phyloP scores from a whole-genome alignment of 2,113 vertebrate species.

The Scomber scombrus region DNA sequence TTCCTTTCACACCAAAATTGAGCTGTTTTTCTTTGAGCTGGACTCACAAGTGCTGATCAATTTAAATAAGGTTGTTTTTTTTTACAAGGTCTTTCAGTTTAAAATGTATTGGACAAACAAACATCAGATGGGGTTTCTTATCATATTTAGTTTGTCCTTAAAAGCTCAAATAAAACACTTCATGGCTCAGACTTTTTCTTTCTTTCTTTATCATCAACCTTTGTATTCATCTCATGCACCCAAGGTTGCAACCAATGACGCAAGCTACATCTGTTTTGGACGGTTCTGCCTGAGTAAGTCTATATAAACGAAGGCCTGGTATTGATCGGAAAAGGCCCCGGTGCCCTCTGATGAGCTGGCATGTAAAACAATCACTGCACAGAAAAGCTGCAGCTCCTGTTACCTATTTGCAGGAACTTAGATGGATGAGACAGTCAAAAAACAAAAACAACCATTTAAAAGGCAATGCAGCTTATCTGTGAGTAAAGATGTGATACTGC shows the following conservation, averaged over 20 bases:
- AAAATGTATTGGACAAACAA: no score
- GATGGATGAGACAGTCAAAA: not conserved
- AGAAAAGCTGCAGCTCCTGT: not conserved
- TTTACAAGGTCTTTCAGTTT: no score
- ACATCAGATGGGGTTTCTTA: not conserved
- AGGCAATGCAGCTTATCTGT: not conserved
- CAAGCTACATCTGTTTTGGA: not conserved
- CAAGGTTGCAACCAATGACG: not conserved
- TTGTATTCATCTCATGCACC: not conserved
- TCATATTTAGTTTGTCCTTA: not conserved
- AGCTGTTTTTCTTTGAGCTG: no score
- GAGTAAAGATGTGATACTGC: not conserved
- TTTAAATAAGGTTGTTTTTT: no score
- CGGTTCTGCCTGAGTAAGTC: not conserved
- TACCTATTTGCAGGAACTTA: not conserved
- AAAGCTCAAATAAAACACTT: not conserved
- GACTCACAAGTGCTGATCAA: no score
- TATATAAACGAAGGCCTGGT: conserved; percentile 1
- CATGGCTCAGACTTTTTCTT: not conserved
- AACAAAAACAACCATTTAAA: not conserved
- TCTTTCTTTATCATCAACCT: not conserved
- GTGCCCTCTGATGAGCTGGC: conserved; percentile 5
- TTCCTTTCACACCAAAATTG: not conserved
- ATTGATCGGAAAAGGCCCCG: not conserved
- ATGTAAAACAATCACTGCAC: not conserved